Evolutionary conservation across 1,140 invertebrate species (phyloP).

Genomic region (Meloidogyne floridensis): DNA sequence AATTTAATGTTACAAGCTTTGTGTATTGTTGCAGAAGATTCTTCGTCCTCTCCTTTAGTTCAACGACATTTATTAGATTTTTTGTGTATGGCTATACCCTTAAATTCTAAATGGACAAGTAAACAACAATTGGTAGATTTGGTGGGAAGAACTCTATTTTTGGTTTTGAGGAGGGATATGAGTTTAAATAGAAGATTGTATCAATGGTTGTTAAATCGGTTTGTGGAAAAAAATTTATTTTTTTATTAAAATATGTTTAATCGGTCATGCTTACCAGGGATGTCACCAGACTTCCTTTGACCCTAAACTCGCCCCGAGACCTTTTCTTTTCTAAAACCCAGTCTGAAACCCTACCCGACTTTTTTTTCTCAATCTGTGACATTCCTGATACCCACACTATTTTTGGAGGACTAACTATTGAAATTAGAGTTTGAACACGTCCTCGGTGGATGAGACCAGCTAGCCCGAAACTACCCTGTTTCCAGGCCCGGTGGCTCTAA

Average conservation of each 20-base stretch:
- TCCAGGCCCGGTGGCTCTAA: no score
- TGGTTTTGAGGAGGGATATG: slow-evolving; percentile 85
- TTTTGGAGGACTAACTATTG: no score
- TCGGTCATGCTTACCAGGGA: not conserved
- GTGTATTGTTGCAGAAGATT: slow-evolving; percentile 69
- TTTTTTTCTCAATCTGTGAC: no score
- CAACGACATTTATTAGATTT: slow-evolving; percentile 85
- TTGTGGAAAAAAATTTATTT: not conserved
- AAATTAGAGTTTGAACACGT: no score
- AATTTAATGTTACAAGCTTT: slow-evolving; percentile 75
- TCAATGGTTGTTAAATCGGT: slow-evolving; percentile 61
- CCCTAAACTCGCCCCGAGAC: no score
- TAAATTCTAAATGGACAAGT: slow-evolving; percentile 79
- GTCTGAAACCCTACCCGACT: no score
- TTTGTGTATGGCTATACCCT: slow-evolving; percentile 80
- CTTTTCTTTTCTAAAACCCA: no score
- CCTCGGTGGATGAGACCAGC: no score
- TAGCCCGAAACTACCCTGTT: no score
- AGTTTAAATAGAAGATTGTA: slow-evolving; percentile 78
- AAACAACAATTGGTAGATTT: slow-evolving; percentile 77
- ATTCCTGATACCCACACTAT: no score
- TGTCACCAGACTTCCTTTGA: no score
- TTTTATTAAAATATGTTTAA: slow-evolving; percentile 20
- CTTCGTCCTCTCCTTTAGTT: slow-evolving; percentile 77
- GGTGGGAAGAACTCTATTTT: slow-evolving; percentile 78